phyloP scores from a whole-genome alignment of 1,140 invertebrate genomes.

The Helicoverpa armigera region DNA sequence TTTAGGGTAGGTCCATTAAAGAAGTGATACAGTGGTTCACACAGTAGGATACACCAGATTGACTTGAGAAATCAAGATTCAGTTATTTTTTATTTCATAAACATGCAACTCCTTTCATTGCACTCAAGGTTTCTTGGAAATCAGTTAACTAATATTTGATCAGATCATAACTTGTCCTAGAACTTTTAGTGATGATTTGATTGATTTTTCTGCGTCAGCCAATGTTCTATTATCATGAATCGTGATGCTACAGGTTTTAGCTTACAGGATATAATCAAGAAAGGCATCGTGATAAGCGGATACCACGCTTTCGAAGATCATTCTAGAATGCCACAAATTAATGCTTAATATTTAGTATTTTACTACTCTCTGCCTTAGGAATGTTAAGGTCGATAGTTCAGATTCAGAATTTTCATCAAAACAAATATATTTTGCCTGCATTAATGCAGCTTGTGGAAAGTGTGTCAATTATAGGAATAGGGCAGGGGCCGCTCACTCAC shows the following conservation, averaged over 20 bases:
- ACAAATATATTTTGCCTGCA: conserved; percentile 23
- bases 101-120: no score
- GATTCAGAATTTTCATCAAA: neutral
- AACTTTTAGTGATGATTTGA: neutral
- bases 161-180: neutral
- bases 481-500: conserved; percentile 84
- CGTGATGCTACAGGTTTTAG: neutral
- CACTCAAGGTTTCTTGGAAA: no score
- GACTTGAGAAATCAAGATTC: no score
- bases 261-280: conserved; percentile 15
- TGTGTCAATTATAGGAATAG: conserved; percentile 41
- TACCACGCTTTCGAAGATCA: conserved; percentile 47
- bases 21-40: no score
- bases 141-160: neutral
- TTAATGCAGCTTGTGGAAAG: conserved; percentile 16
- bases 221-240: neutral
- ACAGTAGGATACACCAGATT: no score
- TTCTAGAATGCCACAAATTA: conserved; percentile 54
- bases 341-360: neutral
- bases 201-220: no score
- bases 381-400: neutral
- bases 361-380: neutral
- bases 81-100: no score
- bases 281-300: conserved; percentile 32
- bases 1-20: no score